A percentile compares a stretch with the other conserved stretches of the same genome.
phyloP scores from a whole-genome alignment of 2,113 vertebrate species.

The Bos javanicus region DNA sequence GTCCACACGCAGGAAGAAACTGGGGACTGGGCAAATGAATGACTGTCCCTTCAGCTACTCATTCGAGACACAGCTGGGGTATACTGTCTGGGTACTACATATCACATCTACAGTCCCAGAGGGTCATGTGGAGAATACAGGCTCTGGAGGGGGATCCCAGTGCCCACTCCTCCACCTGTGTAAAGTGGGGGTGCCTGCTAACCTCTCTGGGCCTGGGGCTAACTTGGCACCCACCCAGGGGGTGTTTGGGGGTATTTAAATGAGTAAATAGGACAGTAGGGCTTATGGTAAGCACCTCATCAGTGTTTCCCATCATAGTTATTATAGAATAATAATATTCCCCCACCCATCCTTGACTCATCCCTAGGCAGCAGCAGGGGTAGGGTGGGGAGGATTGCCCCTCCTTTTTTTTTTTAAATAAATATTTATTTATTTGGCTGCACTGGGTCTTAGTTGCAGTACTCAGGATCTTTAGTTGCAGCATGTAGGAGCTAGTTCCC shows the following conservation, averaged over 20 bases:
- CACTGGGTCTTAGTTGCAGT: not conserved
- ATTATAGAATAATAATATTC: not conserved
- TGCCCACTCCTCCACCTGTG: not conserved
- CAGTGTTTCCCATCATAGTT: not conserved
- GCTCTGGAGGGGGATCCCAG: not conserved
- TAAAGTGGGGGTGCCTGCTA: not conserved
- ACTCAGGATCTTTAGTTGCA: not conserved
- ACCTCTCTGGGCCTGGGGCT: not conserved
- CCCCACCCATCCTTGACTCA: not conserved
- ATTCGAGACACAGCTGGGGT: not conserved
- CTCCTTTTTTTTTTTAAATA: not conserved
- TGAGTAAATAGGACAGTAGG: not conserved
- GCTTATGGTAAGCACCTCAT: not conserved
- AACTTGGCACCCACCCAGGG: not conserved
- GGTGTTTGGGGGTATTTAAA: not conserved
- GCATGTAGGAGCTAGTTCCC: not conserved
- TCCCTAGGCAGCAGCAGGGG: not conserved
- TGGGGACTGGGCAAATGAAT: not conserved
- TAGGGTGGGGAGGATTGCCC: not conserved
- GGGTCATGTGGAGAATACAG: not conserved
- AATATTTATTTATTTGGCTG: not conserved
- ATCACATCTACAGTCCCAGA: not conserved
- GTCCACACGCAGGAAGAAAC: not conserved
- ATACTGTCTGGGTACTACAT: not conserved
- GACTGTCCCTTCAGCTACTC: not conserved